Base-by-base conservation (phyloP, 1,140 invertebrate species). In the Dryas iulia region DNA sequence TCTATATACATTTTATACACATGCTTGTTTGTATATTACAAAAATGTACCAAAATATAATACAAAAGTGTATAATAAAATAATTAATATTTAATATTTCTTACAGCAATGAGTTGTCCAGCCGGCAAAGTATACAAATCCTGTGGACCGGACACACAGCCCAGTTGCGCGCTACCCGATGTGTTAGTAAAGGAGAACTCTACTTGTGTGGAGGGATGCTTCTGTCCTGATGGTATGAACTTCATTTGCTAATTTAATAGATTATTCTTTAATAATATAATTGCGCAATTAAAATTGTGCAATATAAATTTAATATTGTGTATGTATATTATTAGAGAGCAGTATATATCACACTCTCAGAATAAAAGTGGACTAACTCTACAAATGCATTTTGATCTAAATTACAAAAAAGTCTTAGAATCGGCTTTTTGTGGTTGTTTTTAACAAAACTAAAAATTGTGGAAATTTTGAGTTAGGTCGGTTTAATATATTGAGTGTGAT, bases 171-270 rank as follows among this genome's bases (percentile, higher is more conserved):
- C 84, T 86, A 23, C 85, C 89, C 1, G 67, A 69, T 8, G 39
- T 67, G 11, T 11, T 81, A 0, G 68, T 81, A 6, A 65, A 73
- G 3, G 76, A 82, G 12, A 86, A 89, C 39, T 74, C 86, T n/a
- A 86, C 90, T 11, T 98, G 97, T 78, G 94, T 96, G 26, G 97
- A 98, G 81, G 97, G 97, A 5, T 98, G 97, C 82, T 97, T 96
- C 87, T 98, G 97, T 90, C 96, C 96, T 0, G 83, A 92, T 12
- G 96, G 61, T 63, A 33, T 5, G 28, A 18, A 12, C 6, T 18
- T 18, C n/a, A 18, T 39, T 39, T 39, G n/a, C 7, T 0, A n/a
- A 35, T 4, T 14, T 35, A 35, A 35, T n/a, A 35, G 4, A 4
- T 39, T 14, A n/a, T 6, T 39, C 12, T 14, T 12, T 0, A 12